Percentiles rank a stretch among this genome's conserved stretches.
Conservation (phyloP, 2,797 vertebrate species). For the Chromis chromis region DNA sequence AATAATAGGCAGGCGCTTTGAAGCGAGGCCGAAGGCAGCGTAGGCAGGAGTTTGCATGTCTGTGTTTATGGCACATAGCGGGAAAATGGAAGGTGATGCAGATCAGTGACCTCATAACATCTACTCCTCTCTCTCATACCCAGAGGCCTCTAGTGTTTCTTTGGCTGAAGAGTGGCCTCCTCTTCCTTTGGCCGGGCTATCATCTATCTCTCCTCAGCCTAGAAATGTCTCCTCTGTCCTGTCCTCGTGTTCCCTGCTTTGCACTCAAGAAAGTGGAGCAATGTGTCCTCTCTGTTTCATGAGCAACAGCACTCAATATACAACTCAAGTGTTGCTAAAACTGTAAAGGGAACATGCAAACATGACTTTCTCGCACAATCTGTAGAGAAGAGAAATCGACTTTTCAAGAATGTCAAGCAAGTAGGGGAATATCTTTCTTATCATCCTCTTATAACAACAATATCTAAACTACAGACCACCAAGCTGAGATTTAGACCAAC, state of each 20-base stretch:
- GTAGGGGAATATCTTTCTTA: too few species aligned
- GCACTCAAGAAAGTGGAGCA: constrained; percentile 75
- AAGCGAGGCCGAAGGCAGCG: neutral
- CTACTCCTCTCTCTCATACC: constrained; percentile 40
- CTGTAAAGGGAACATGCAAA: neutral
- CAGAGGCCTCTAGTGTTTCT: constrained; percentile 54
- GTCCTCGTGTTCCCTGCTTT: constrained; percentile 60
- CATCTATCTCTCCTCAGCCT: constrained; percentile 77
- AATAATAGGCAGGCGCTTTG: neutral
- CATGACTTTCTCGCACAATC: neutral
- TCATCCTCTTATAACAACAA: neutral
- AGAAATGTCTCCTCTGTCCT: constrained; percentile 76
- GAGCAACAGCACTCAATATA: constrained; percentile 18
- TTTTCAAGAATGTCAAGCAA: constrained; percentile 1
- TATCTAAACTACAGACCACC: neutral
- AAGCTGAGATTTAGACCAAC: constrained; percentile 13
- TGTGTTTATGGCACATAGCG: constrained; percentile 24
- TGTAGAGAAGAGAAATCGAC: constrained; percentile 4
- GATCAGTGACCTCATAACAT: constrained; percentile 58
- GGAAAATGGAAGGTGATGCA: constrained; percentile 55
- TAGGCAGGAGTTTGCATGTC: constrained; percentile 12
- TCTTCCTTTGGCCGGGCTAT: constrained; percentile 59
- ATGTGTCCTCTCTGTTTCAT: constrained; percentile 58
- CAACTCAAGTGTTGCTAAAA: constrained; percentile 29
- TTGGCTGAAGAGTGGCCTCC: constrained; percentile 43